These are phyloP conservation scores for Luperina nickerlii DNA, from an alignment of 2,888 invertebrate species.

Conservation along the genomic window DNA sequence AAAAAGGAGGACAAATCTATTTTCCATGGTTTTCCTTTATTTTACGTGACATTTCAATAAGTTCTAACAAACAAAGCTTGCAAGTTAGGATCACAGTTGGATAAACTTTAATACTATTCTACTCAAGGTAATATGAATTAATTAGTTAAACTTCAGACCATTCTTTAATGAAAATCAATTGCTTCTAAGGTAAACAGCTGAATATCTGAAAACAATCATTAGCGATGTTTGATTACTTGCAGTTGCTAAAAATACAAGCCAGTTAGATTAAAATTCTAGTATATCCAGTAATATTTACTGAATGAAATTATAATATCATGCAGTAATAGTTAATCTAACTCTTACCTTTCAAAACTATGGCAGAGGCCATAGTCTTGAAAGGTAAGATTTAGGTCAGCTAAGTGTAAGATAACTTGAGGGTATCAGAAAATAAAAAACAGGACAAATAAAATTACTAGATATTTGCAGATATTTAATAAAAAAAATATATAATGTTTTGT, in stretches of 20 bases:
- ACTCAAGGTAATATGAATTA: background rate
- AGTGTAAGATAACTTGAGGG: too few species aligned
- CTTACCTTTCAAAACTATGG: too few species aligned
- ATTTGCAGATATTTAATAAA: background rate
- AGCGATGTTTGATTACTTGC: slow-evolving; percentile 48
- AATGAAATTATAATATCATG: slow-evolving; percentile 11
- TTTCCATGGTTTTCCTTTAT: background rate
- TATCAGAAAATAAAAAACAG: background rate
- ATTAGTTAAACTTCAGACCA: slow-evolving; percentile 19
- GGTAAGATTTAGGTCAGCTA: background rate
- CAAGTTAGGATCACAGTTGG: background rate
- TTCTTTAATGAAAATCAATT: slow-evolving; percentile 35
- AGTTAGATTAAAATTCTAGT: slow-evolving; percentile 6
- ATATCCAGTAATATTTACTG: background rate
- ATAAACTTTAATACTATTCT: background rate
- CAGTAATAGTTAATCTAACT: background rate
- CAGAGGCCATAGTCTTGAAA: background rate
- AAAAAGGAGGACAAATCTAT: background rate
- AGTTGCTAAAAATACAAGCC: slow-evolving; percentile 2
- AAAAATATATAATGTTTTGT: background rate
- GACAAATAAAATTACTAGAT: background rate
- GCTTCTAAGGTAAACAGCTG: slow-evolving; percentile 32
- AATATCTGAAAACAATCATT: slow-evolving; percentile 45
- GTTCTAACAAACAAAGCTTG: background rate
- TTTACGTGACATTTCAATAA: background rate